Evolutionary conservation across 1,140 invertebrate genomes (phyloP).

Genomic region (Neelides sp.): DNA sequence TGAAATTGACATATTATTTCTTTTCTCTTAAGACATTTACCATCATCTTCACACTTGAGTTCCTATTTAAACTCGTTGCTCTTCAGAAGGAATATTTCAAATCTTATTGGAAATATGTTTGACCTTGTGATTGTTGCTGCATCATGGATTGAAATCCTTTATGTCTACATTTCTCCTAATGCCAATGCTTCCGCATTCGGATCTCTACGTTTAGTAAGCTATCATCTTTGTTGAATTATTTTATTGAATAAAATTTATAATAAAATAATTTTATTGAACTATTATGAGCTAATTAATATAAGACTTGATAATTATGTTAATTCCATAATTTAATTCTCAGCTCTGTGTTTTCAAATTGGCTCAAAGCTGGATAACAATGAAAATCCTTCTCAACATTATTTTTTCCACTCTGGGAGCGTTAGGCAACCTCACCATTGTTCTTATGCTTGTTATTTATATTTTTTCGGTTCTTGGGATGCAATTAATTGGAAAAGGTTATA

Average conservation of each 20-base stretch:
- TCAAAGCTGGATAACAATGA: constrained; percentile 87
- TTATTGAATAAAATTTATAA: too few relatives aligned
- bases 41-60: constrained; percentile 83
- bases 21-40: constrained; percentile 63
- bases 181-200: too few relatives aligned
- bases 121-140: constrained; percentile 83
- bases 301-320: neutral
- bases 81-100: constrained; percentile 84
- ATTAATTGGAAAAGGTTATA: constrained; percentile 76
- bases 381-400: constrained; percentile 77
- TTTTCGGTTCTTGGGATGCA: constrained; percentile 89
- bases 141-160: too few relatives aligned
- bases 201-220: too few relatives aligned
- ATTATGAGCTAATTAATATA: too few relatives aligned
- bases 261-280: too few relatives aligned
- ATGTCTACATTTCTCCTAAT: too few relatives aligned
- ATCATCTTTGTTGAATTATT: too few relatives aligned
- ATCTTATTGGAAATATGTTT: constrained; percentile 90
- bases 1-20: too few relatives aligned
- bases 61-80: constrained; percentile 78
- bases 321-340: constrained; percentile 38
- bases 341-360: constrained; percentile 73
- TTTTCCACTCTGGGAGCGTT: constrained; percentile 79
- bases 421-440: constrained; percentile 75
- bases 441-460: constrained; percentile 84